Base-by-base conservation (phyloP, 2,113 vertebrate species). In the Zingel zingel region DNA sequence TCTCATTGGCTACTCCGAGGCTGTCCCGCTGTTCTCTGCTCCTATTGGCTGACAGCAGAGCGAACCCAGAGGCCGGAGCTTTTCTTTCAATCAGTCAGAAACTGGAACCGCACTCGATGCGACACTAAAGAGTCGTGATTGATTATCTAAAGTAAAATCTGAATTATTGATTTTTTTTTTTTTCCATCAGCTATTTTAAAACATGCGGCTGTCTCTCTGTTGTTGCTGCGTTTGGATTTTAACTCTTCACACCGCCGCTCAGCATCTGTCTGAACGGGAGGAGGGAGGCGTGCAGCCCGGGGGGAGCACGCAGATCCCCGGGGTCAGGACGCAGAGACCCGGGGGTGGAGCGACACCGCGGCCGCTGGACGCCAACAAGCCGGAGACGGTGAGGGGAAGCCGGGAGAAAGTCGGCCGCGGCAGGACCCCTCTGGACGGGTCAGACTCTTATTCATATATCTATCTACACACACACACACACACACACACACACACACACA, bases 341-440 rank as follows among this genome's bases (percentile, higher is more conserved):
- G 74, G 77, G 7, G 36, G 8, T 1, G 15, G 45, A 48, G 39
- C 21, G 15, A 10, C 48, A 0, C 16, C 43, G 1, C 54, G 3
- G 9, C 12, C 27, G 23, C 59, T 1, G 53, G 78, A 62, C 3
- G 53, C 0, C 75, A 18, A 16, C 0, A 5, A 53, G 47, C 62
- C 61, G 73, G 36, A 11, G n/a, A 33, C 50, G 2, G 73, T 15
- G 73, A 25, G 58, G n/a, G 65, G 18, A 54, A 23, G 25, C 50
- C 47, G 61, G 54, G 77, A 3, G 58, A 15, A 11, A 36, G 10
- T n/a, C 47, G 33, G 75, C 25, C 57, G 4, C 30, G 53, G 74
- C 80, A 83, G 77, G 36, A 53, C 69, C 1, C 7, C 82, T 51
- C 36, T 23, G 58, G 67, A 1, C 36, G 66, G 90, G 90, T 87